Conservation (phyloP, 2,113 vertebrate genomes). For the Corythornis cristatus region DNA sequence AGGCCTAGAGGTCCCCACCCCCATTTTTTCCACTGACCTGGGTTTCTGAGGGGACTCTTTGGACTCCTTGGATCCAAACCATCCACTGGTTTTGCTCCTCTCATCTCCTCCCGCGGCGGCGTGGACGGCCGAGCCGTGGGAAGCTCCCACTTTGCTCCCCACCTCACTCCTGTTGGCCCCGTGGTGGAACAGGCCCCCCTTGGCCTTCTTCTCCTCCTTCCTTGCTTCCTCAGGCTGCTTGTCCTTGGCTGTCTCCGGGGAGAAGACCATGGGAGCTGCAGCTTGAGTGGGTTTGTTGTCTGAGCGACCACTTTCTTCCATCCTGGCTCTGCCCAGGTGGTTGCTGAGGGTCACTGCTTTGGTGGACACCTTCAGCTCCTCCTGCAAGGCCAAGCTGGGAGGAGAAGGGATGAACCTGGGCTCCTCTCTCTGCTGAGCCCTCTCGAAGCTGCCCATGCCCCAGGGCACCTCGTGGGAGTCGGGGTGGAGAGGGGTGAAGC, state of each 20-base stretch:
- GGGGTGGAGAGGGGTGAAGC: slow-evolving; percentile 55
- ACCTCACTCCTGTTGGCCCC: slow-evolving; percentile 67
- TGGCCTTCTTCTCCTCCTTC: slow-evolving; percentile 76
- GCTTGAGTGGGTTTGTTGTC: slow-evolving; percentile 71
- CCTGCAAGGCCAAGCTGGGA: slow-evolving; percentile 46
- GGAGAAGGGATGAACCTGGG: slow-evolving; percentile 54
- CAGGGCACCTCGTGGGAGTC: not conserved
- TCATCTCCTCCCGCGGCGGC: slow-evolving; percentile 63
- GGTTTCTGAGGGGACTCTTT: slow-evolving; percentile 82
- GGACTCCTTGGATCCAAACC: slow-evolving; percentile 88
- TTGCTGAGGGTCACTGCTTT: slow-evolving; percentile 79
- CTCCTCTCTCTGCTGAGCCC: slow-evolving; percentile 63
- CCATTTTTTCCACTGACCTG: slow-evolving; percentile 81
- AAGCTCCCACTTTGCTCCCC: slow-evolving; percentile 49
- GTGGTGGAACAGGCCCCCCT: slow-evolving; percentile 80
- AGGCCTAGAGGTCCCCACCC: not conserved
- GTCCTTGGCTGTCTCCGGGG: slow-evolving; percentile 34
- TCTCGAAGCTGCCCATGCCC: slow-evolving; percentile 61
- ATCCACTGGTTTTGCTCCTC: slow-evolving; percentile 76
- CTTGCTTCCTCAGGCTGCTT: slow-evolving; percentile 4
- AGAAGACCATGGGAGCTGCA: slow-evolving; percentile 20
- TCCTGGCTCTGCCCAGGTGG: slow-evolving; percentile 61
- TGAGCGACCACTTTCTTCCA: slow-evolving; percentile 15
- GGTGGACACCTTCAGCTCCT: slow-evolving; percentile 76
- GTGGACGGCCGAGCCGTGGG: not conserved